Percentiles rank a stretch among this genome's conserved stretches.
These are phyloP conservation scores for Amorpha juglandis DNA, from an alignment of 2,888 invertebrate species.

Conservation along the genomic window DNA sequence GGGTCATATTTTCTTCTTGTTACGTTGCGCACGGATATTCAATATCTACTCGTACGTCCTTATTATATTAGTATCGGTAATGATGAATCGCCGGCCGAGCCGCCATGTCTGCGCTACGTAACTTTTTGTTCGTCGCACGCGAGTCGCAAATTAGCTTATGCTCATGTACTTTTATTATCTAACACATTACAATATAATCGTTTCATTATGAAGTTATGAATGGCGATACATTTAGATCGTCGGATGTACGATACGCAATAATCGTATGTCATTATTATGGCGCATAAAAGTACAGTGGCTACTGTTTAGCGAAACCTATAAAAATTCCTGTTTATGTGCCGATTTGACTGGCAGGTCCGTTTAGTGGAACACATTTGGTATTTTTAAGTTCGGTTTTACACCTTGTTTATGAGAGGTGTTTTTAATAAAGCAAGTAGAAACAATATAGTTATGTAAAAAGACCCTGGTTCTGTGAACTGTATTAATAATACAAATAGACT, in stretches of 20 bases:
- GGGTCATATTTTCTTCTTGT: constrained; percentile 62
- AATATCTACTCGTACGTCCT: constrained; percentile 22
- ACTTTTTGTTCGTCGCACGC: constrained; percentile 6
- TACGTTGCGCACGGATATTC: constrained; percentile 48
- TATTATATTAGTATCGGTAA: constrained; percentile 9
- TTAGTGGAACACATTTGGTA: constrained; percentile 1
- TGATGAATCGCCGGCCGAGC: neutral
- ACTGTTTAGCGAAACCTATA: constrained; percentile 56
- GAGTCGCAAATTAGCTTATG: neutral
- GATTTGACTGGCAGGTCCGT: constrained; percentile 32
- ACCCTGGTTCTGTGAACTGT: too few species aligned
- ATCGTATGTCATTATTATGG: constrained; percentile 69
- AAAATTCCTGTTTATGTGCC: constrained; percentile 48
- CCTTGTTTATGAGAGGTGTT: too few species aligned
- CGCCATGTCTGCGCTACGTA: neutral
- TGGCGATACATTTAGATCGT: constrained; percentile 50
- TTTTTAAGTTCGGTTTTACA: neutral
- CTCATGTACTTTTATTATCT: neutral
- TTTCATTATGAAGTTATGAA: constrained; percentile 30
- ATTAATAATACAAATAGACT: too few species aligned
- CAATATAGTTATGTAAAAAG: too few species aligned
- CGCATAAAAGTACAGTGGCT: constrained; percentile 60
- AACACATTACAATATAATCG: neutral
- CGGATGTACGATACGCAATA: constrained; percentile 55
- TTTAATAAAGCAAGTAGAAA: too few species aligned